Evolutionary conservation across 1,140 invertebrate species (phyloP).

Genomic region (Drosophila melanica): DNA sequence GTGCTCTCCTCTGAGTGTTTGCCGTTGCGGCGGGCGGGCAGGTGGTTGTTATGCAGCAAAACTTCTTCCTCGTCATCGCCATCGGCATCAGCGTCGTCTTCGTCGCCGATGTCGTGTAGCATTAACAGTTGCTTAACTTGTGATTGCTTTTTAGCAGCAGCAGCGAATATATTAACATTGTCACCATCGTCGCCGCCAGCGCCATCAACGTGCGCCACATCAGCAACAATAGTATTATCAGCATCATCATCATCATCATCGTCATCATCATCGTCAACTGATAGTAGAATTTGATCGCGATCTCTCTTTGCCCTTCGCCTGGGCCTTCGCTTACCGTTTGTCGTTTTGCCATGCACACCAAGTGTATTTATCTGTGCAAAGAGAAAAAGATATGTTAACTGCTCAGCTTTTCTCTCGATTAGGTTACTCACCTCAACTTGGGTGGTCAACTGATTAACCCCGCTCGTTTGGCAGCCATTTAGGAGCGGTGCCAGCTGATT

Average conservation of each 20-base stretch:
- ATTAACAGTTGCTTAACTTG: conserved; percentile 49
- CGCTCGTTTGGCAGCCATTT: conserved; percentile 57
- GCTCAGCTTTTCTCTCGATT: background rate
- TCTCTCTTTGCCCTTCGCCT: conserved; percentile 59
- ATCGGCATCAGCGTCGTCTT: conserved; percentile 51
- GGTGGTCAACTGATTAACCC: conserved; percentile 60
- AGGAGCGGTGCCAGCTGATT: conserved; percentile 48
- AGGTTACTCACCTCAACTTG: conserved; percentile 69
- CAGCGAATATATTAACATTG: conserved; percentile 19
- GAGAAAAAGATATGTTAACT: background rate
- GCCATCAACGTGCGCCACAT: conserved; percentile 32
- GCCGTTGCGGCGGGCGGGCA: conserved; percentile 45
- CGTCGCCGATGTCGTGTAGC: conserved; percentile 35
- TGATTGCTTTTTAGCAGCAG: conserved; percentile 33
- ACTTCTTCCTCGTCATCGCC: conserved; percentile 64
- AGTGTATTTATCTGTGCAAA: conserved; percentile 71
- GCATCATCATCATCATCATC: conserved; percentile 25
- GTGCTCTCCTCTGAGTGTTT: conserved; percentile 52
- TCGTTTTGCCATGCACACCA: conserved; percentile 51
- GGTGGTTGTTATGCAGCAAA: conserved; percentile 45
- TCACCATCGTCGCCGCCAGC: conserved; percentile 45
- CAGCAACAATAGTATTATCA: conserved; percentile 18
- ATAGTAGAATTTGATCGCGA: conserved; percentile 67
- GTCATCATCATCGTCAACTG: conserved; percentile 70
- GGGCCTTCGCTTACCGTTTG: conserved; percentile 43